phyloP scores from a whole-genome alignment of 2,888 invertebrate genomes.

The Empis stercorea region DNA sequence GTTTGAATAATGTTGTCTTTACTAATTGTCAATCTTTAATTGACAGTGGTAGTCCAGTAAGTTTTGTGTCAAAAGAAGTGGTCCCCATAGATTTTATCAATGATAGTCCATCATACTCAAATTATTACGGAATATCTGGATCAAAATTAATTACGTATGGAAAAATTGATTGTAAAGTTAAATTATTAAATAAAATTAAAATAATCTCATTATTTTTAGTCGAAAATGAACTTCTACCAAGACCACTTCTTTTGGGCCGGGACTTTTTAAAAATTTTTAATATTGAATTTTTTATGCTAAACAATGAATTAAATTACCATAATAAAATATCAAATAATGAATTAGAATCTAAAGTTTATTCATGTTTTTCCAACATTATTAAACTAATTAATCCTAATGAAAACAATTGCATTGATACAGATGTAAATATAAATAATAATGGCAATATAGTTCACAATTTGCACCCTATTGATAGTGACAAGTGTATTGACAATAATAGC shows the following conservation, averaged over 20 bases:
- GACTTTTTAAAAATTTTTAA: not conserved
- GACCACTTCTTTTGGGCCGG: not conserved
- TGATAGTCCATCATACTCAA: not conserved
- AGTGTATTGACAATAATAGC: too few relatives aligned
- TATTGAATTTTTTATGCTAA: not conserved
- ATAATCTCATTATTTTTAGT: not conserved
- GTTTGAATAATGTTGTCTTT: too few relatives aligned
- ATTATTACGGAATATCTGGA: slow-evolving; percentile 6
- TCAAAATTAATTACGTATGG: slow-evolving; percentile 3
- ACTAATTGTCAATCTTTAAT: not conserved
- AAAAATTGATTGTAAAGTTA: slow-evolving; percentile 6
- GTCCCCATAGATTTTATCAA: slow-evolving; percentile 6
- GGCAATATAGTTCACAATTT: too few relatives aligned
- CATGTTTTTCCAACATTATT: too few relatives aligned
- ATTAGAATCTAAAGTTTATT: not conserved
- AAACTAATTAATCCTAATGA: not conserved
- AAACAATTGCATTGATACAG: not conserved
- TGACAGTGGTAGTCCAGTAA: slow-evolving; percentile 10
- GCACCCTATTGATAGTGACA: too few relatives aligned
- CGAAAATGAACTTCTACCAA: not conserved
- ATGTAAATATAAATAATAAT: not conserved
- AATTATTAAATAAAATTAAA: slow-evolving; percentile 2
- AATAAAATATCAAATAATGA: not conserved
- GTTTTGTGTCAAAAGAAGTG: slow-evolving; percentile 3
- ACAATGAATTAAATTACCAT: too few relatives aligned